phyloP scores from a whole-genome alignment of 92 coral and sea anemone genomes.

The Umimayanthus chanpuru region DNA sequence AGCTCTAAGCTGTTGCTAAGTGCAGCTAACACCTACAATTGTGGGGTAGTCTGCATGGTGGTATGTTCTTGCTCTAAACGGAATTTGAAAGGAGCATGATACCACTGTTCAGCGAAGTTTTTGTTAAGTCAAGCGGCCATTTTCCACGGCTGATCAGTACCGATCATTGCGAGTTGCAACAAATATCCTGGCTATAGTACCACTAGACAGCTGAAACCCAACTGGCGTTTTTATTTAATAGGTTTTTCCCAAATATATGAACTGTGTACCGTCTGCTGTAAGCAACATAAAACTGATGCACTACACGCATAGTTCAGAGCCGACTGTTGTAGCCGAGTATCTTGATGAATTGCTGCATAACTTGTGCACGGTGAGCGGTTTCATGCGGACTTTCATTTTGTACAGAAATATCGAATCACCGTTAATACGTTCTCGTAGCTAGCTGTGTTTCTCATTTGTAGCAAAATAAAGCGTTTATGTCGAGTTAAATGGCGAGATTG shows the following conservation, averaged over 20 bases:
- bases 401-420: neutral
- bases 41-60: no score
- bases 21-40: neutral
- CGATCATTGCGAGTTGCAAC: neutral
- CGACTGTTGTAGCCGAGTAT: neutral
- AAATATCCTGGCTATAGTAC: neutral
- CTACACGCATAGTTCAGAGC: neutral
- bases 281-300: neutral
- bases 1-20: neutral
- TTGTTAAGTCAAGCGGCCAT: no score
- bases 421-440: neutral
- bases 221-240: neutral
- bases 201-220: neutral
- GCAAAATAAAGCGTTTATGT: conserved; percentile 45
- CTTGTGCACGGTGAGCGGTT: neutral
- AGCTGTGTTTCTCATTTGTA: conserved; percentile 22
- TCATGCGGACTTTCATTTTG: neutral
- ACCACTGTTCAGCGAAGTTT: no score
- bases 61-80: no score
- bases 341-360: neutral
- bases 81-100: no score
- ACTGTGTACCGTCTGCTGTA: neutral
- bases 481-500: neutral
- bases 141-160: no score
- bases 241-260: no score